phyloP scores from a whole-genome alignment of 1,140 invertebrate species.

The Lasaia peninsularis region DNA sequence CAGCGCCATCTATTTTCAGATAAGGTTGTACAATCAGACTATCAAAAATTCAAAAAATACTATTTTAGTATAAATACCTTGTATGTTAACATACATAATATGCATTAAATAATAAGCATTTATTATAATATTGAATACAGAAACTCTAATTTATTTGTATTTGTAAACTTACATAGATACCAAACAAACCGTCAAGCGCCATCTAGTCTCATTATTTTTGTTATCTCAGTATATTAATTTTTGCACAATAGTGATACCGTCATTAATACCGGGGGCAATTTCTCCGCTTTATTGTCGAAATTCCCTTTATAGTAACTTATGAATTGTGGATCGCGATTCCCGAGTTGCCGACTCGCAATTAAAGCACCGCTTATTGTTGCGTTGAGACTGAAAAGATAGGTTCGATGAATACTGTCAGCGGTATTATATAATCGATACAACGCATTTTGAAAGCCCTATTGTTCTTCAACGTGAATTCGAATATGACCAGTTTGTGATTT shows the following conservation, averaged over 20 bases:
- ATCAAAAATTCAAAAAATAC: too few relatives aligned
- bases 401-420: slow-evolving; percentile 10
- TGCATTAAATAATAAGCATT: too few relatives aligned
- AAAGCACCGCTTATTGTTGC: slow-evolving; percentile 11
- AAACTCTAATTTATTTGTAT: too few relatives aligned
- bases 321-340: slow-evolving; percentile 10
- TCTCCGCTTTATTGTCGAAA: slow-evolving; percentile 12
- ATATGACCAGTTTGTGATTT: background rate
- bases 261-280: slow-evolving; percentile 30
- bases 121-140: too few relatives aligned
- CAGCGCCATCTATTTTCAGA: too few relatives aligned
- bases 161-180: too few relatives aligned
- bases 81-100: too few relatives aligned
- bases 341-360: slow-evolving; percentile 10
- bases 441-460: slow-evolving; percentile 4
- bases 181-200: background rate
- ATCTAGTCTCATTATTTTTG: slow-evolving; percentile 4
- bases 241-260: slow-evolving; percentile 28
- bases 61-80: too few relatives aligned
- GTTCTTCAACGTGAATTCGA: background rate
- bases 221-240: slow-evolving; percentile 25
- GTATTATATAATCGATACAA: slow-evolving; percentile 11
- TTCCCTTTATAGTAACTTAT: slow-evolving; percentile 10
- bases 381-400: slow-evolving; percentile 10
- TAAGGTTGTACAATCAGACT: too few relatives aligned